Evolutionary conservation across 2,797 vertebrate species (phyloP), one percentile per base, ranked within the genome.

Genomic region (Hoplostethus atlanticus): DNA sequence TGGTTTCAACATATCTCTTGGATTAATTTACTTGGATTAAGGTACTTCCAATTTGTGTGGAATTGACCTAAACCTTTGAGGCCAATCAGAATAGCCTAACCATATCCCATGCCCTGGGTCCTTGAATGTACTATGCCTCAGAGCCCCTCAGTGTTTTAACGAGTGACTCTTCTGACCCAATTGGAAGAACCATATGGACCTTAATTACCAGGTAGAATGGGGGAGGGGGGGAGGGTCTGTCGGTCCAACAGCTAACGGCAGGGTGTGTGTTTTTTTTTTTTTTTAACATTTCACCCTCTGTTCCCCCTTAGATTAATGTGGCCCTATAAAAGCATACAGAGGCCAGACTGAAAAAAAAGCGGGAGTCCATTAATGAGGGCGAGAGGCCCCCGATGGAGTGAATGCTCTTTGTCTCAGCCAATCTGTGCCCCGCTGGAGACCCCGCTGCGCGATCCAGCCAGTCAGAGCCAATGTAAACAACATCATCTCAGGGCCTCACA

Each of bases 281-380:
- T 64, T 48, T 11, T 28, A 80, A 75, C 47, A 16, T 70, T 70
- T 76, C 79, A 54, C 67, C 79, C 77, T 75, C 80, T 75, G 73
- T 64, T 52, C 34, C 60, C 58, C 31, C 2, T 47, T 64, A 63
- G 72, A 79, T 83, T 79, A 67, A 86, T 77, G 79, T 76, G 79
- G 73, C 28, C 42, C 62, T 63, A 28, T 75, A 47, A 80, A 69
- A 70, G 64, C 75, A 69, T 64, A 66, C 68, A 16, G 60, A 48
- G 70, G 63, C 77, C 70, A 73, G 65, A 56, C 76, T 46, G 0
- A 21, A 21, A 21, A 7, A 21, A 11, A 76, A 1, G 85, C 71
- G 68, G 80, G 86, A 84, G 77, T 83, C 77, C 79, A 79, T 91
- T 85, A 89, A 90, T 90, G 89, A 87, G 73, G 65, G 38, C 57